phyloP scores from a whole-genome alignment of 2,888 invertebrate species.

The Lasioglossum calceatum region DNA sequence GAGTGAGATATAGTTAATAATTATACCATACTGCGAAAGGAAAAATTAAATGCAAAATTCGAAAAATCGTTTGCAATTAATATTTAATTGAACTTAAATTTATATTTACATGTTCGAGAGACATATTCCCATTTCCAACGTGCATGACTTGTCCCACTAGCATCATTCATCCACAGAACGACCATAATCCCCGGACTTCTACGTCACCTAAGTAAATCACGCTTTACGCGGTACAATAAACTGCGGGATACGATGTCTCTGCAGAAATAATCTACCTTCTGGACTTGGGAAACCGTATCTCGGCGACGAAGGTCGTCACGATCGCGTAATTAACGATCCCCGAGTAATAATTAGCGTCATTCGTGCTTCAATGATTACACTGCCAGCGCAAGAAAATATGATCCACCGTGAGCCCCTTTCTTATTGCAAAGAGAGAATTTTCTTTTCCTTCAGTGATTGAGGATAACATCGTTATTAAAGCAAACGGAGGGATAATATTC shows the following conservation, averaged over 20 bases:
- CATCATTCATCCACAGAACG: not conserved
- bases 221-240: not conserved
- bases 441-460: constrained; percentile 8
- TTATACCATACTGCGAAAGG: not conserved
- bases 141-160: not conserved
- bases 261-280: not conserved
- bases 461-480: not conserved
- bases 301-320: not conserved
- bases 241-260: not conserved
- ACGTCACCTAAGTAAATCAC: not conserved
- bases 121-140: not conserved
- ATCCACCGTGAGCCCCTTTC: constrained; percentile 4
- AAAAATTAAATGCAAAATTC: not conserved
- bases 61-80: too few relatives aligned
- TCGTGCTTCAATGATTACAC: not conserved
- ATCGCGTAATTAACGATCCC: constrained; percentile 26
- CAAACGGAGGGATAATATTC: not conserved
- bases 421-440: not conserved
- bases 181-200: not conserved
- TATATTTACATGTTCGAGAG: not conserved
- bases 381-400: not conserved
- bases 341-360: constrained; percentile 14
- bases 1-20: not conserved
- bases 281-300: constrained; percentile 2
- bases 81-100: too few relatives aligned